Evolutionary conservation across 2,113 vertebrate genomes (phyloP).

Genomic region (Xenus cinereus): DNA sequence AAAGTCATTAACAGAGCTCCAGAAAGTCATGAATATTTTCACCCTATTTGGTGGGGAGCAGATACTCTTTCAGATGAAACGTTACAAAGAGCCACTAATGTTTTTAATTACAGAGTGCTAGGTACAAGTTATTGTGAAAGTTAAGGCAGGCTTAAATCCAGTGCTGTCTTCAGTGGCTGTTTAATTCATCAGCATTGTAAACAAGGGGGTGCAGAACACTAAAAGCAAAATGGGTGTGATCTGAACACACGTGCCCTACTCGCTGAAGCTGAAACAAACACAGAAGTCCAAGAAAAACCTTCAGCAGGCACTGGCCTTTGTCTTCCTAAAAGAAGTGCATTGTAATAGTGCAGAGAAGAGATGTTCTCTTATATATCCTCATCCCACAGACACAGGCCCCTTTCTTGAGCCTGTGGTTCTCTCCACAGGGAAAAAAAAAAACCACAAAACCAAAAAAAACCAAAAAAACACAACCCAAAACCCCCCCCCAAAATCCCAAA

Average conservation of each 20-base stretch:
- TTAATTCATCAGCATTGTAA: background rate
- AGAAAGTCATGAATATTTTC: constrained; percentile 25
- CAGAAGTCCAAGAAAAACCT: background rate
- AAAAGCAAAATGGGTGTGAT: background rate
- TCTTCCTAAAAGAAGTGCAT: background rate
- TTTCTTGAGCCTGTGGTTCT: background rate
- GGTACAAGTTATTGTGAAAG: background rate
- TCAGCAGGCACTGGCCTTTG: background rate
- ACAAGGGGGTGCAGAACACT: background rate
- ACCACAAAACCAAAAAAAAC: no score
- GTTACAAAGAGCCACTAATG: background rate
- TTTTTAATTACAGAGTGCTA: constrained; percentile 55
- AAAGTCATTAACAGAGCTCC: background rate
- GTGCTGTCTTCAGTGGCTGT: background rate
- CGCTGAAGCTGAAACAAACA: background rate
- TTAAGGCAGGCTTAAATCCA: background rate
- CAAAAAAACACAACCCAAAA: no score
- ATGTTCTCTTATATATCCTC: background rate
- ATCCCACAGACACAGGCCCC: background rate
- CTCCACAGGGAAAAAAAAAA: background rate
- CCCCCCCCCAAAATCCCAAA: no score
- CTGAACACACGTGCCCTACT: background rate
- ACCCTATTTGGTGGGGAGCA: background rate
- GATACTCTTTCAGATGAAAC: background rate
- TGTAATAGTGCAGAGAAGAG: background rate